Base-by-base conservation (phyloP, 1,140 invertebrate species). In the Drosophila pachea region DNA sequence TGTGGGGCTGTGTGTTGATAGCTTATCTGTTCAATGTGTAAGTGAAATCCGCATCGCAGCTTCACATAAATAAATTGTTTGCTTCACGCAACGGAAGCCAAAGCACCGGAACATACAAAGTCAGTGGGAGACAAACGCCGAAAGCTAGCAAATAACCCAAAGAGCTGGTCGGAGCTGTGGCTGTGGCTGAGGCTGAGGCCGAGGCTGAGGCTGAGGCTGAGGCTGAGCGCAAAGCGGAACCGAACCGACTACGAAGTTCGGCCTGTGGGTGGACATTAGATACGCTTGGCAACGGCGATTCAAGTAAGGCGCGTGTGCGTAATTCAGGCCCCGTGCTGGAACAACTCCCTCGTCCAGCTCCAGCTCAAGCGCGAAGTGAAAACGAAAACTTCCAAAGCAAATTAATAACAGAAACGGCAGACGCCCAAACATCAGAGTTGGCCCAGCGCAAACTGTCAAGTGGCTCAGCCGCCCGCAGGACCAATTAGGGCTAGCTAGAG, bases 311-410 rank as follows among this genome's bases (percentile, higher is more conserved):
- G 77, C 78, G 74, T 77, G 54, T 67, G 56, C 35, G n/a, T 9
- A 42, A 33, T 65, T 60, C 38, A 43, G 50, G 63, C 53, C 53
- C 33, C 56, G 3, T 3, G 22, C 22, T 22, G 22, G 1, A 22
- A 3, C 22, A 55, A 48, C 54, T 70, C 59, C 67, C 62, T 11
- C 0, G 45, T 5, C 29, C 45, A 47, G 16, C 45, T 29, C 9
- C 16, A 14, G 31, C 38, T 12, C 43, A 32, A 14, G 6, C 14
- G 7, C 32, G 35, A 14, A 29, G 38, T 60, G 36, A 62, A 36
- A 63, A 58, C 54, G 72, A 73, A 82, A 83, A 83, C 74, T 83
- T 82, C 66, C 73, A 79, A 83, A 68, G 73, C 79, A 86, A 79
- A 83, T 83, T 83, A 83, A 76, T 73, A 78, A 79, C 81, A 79